Conservation (phyloP, 2,113 vertebrate genomes). For the Hyperoodon ampullatus region DNA sequence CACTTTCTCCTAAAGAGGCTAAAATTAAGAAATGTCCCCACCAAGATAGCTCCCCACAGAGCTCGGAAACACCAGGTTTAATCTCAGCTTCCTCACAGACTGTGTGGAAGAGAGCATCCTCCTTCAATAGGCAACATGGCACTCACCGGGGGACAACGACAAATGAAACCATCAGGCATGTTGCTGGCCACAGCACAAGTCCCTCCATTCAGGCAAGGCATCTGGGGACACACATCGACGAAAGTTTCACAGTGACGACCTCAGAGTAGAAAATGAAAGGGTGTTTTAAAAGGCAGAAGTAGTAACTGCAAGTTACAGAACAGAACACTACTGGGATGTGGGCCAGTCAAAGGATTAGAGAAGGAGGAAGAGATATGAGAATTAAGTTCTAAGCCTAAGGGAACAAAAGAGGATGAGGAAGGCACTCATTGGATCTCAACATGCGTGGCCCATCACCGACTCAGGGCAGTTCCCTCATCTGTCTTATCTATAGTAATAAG, state of each 20-base stretch:
- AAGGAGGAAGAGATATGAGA: background rate
- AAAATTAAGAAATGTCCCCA: background rate
- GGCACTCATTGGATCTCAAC: background rate
- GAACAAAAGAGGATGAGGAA: background rate
- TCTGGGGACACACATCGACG: constrained; percentile 91
- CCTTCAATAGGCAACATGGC: accelerated
- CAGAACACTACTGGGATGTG: background rate
- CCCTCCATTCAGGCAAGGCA: constrained; percentile 91
- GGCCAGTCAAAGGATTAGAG: no score
- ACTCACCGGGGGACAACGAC: constrained; percentile 91
- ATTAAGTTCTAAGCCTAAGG: background rate
- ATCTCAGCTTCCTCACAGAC: background rate
- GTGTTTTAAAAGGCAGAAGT: background rate
- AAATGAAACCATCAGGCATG: constrained; percentile 91
- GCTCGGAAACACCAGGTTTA: background rate
- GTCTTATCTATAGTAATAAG: background rate
- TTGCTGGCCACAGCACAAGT: constrained; percentile 92
- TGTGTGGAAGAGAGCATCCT: background rate
- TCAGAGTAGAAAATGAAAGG: constrained; percentile 65
- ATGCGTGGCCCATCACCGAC: background rate
- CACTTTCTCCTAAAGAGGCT: background rate
- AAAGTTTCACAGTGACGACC: constrained; percentile 95
- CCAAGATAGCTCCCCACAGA: background rate
- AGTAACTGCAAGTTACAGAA: background rate
- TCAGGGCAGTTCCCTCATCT: background rate